Percentiles rank a stretch among this genome's conserved stretches.
phyloP scores from a whole-genome alignment of 2,113 vertebrate species.

The Rhinolophus ferrumequinum region DNA sequence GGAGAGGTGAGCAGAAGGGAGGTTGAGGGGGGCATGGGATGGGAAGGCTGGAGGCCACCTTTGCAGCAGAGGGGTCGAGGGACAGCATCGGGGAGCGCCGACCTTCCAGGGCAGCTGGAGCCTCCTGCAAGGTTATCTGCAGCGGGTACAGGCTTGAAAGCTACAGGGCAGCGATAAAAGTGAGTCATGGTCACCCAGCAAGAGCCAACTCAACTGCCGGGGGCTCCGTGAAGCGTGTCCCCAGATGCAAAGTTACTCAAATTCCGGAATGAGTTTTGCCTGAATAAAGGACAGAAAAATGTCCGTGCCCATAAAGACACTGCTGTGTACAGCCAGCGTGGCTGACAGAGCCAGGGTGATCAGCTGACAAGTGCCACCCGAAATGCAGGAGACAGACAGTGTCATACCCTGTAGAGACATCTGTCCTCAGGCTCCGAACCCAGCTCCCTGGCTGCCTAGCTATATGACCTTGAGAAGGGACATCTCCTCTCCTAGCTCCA shows the following conservation, averaged over 20 bases:
- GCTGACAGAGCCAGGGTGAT: background rate
- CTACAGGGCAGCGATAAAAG: slow-evolving; percentile 18
- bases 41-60: background rate
- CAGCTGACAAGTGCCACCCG: slow-evolving; percentile 26
- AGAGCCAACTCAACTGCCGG: slow-evolving; percentile 26
- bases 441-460: background rate
- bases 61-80: background rate
- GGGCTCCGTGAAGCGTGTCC: slow-evolving; percentile 40
- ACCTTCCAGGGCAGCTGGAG: background rate
- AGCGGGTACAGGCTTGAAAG: background rate
- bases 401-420: slow-evolving; percentile 7
- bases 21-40: background rate
- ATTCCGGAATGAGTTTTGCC: slow-evolving; percentile 65
- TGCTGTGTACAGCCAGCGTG: background rate
- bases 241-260: slow-evolving; percentile 72
- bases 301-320: slow-evolving; percentile 28
- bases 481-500: background rate
- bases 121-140: slow-evolving; percentile 67
- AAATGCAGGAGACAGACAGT: slow-evolving; percentile 25
- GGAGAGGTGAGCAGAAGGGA: background rate
- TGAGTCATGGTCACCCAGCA: slow-evolving; percentile 59
- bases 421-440: slow-evolving; percentile 38
- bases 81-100: rapidly evolving
- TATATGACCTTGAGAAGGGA: slow-evolving; percentile 20
- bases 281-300: slow-evolving; percentile 55